Conservation (phyloP, 1,140 invertebrate species). For the Eumeta japonica region DNA sequence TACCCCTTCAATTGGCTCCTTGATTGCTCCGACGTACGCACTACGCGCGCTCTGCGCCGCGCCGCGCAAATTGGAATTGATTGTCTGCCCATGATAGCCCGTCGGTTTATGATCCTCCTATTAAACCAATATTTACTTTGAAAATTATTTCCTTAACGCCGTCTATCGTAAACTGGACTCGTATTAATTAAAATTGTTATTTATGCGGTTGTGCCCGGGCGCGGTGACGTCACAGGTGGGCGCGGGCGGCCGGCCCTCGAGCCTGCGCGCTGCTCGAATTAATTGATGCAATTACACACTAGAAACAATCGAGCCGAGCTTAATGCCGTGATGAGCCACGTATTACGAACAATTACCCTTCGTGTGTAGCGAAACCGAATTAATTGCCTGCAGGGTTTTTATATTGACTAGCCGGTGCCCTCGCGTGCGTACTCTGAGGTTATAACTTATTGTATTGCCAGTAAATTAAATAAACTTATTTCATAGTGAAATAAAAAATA, state of each 20-base stretch:
- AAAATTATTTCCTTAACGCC: too few relatives aligned
- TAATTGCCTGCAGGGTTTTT: constrained; percentile 18
- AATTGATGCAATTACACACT: constrained; percentile 45
- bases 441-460: too few relatives aligned
- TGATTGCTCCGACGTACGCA: constrained; percentile 51
- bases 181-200: too few relatives aligned
- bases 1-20: constrained; percentile 51
- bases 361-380: constrained; percentile 27
- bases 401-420: constrained; percentile 12
- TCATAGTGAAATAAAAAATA: constrained; percentile 4
- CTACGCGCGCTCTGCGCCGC: constrained; percentile 27
- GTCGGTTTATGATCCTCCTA: too few relatives aligned
- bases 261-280: constrained; percentile 37
- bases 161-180: too few relatives aligned
- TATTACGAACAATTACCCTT: constrained; percentile 34
- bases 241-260: too few relatives aligned
- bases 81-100: constrained; percentile 26
- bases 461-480: constrained; percentile 8
- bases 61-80: constrained; percentile 45
- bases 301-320: constrained; percentile 44
- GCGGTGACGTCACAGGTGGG: too few relatives aligned
- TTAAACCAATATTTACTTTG: too few relatives aligned
- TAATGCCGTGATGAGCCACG: constrained; percentile 34
- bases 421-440: too few relatives aligned
- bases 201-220: too few relatives aligned